These are phyloP conservation scores for Rhinolophus sinicus DNA, from an alignment of 2,113 vertebrate genomes.

Conservation along the genomic window DNA sequence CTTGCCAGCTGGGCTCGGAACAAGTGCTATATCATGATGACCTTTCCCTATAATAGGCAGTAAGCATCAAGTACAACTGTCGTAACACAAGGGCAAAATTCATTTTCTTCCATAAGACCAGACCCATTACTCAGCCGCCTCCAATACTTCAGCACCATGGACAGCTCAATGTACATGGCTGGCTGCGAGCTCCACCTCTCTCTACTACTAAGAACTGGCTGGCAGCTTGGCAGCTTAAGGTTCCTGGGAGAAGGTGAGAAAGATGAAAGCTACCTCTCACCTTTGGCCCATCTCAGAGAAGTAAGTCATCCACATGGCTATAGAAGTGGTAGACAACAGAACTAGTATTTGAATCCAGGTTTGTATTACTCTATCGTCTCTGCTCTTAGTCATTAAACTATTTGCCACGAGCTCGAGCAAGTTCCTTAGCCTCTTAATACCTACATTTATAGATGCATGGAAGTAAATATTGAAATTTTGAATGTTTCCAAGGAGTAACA, in stretches of 20 bases:
- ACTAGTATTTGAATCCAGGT: neutral
- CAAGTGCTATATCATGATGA: constrained; percentile 80
- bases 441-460: neutral
- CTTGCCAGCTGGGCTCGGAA: constrained; percentile 68
- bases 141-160: constrained; percentile 70
- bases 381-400: neutral
- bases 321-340: neutral
- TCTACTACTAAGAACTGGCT: neutral
- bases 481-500: neutral
- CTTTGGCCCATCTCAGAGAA: neutral
- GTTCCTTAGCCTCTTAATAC: neutral
- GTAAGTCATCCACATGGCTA: neutral
- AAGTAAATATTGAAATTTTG: neutral
- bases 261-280: neutral
- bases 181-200: neutral
- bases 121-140: constrained; percentile 77
- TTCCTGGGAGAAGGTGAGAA: neutral
- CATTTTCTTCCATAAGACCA: constrained; percentile 83
- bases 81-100: constrained; percentile 82
- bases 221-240: neutral
- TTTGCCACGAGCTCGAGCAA: neutral
- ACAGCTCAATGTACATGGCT: neutral
- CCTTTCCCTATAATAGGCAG: constrained; percentile 83
- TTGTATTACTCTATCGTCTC: neutral
- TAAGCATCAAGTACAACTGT: constrained; percentile 75